These are phyloP conservation scores for Hemistola chrysoprasaria DNA, from an alignment of 2,888 invertebrate species.

Conservation along the genomic window DNA sequence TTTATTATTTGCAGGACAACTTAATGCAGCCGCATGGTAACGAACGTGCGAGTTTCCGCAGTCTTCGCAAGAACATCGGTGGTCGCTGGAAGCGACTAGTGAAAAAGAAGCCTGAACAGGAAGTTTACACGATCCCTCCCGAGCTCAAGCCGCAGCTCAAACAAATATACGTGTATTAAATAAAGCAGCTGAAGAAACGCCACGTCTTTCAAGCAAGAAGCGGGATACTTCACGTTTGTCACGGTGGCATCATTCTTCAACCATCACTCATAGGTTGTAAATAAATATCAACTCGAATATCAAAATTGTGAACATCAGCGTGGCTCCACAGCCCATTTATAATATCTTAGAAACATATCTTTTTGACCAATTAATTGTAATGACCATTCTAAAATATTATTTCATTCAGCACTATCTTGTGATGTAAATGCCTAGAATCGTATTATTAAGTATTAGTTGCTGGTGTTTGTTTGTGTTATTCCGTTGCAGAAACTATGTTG, in stretches of 20 bases:
- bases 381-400: slow-evolving; percentile 68
- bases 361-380: slow-evolving; percentile 77
- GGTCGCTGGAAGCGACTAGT: slow-evolving; percentile 93
- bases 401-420: slow-evolving; percentile 75
- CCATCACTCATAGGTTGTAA: slow-evolving; percentile 63
- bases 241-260: slow-evolving; percentile 49
- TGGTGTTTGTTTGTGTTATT: slow-evolving; percentile 70
- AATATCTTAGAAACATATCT: slow-evolving; percentile 69
- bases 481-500: slow-evolving; percentile 62
- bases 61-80: slow-evolving; percentile 92
- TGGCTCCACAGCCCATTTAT: slow-evolving; percentile 45
- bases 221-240: slow-evolving; percentile 60
- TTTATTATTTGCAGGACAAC: slow-evolving; percentile 86
- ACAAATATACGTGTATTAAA: slow-evolving; percentile 92
- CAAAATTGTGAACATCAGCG: slow-evolving; percentile 61
- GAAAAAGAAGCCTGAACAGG: slow-evolving; percentile 91
- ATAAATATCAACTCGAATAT: slow-evolving; percentile 72
- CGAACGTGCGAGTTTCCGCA: slow-evolving; percentile 90
- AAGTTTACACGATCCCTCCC: slow-evolving; percentile 92
- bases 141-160: slow-evolving; percentile 94
- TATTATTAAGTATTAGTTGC: slow-evolving; percentile 82
- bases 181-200: slow-evolving; percentile 37
- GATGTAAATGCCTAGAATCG: slow-evolving; percentile 76
- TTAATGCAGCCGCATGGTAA: slow-evolving; percentile 87
- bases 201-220: slow-evolving; percentile 56